Percentiles rank a stretch among this genome's conserved stretches.
phyloP scores from a whole-genome alignment of 2,113 vertebrate species.

The Microtus montanus region DNA sequence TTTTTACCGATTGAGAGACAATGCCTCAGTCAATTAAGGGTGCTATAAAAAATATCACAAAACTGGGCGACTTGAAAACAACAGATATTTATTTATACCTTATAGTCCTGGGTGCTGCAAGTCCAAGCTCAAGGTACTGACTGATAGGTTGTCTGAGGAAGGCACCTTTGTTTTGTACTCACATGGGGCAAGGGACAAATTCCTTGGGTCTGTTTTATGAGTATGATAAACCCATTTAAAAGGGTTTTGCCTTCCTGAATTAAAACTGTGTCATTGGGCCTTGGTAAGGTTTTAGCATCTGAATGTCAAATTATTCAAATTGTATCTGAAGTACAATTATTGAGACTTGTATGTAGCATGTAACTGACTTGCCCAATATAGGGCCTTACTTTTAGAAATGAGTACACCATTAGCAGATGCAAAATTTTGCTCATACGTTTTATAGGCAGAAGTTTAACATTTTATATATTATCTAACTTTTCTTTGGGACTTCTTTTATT shows the following conservation, averaged over 20 bases:
- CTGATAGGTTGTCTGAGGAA: not conserved
- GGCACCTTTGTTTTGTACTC: not conserved
- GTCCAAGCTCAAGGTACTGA: not conserved
- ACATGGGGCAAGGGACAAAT: not conserved
- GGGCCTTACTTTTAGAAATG: not conserved
- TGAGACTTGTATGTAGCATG: not conserved
- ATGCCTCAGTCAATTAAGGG: not conserved
- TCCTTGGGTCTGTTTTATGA: not conserved
- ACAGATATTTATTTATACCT: not conserved
- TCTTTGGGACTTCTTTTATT: not conserved
- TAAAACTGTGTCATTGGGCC: not conserved
- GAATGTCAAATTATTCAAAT: not conserved
- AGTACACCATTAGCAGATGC: not conserved
- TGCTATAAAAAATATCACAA: not conserved
- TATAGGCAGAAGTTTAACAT: not conserved
- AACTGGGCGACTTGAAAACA: not conserved
- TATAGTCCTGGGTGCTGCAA: not conserved
- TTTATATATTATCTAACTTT: not conserved
- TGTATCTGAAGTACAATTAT: not conserved
- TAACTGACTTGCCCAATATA: not conserved
- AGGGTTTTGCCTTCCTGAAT: not conserved
- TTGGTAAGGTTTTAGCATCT: not conserved
- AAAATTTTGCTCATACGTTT: constrained; percentile 1
- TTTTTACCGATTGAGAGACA: constrained; percentile 20
- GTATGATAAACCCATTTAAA: not conserved